phyloP scores from a whole-genome alignment of 2,797 vertebrate genomes.

The Sebastes minor region DNA sequence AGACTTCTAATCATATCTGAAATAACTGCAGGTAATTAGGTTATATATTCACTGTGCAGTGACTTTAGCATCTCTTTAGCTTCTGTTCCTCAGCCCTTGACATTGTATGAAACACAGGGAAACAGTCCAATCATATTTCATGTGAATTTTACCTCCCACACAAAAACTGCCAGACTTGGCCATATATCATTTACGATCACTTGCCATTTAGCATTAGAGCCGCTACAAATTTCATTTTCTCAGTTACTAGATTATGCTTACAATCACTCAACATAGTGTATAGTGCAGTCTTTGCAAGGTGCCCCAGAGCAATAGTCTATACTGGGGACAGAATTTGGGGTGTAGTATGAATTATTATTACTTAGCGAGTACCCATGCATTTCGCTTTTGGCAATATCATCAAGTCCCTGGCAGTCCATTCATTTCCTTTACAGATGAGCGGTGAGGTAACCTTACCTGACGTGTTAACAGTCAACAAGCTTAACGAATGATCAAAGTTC shows the following conservation, averaged over 20 bases:
- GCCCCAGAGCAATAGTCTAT: not conserved
- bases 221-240: constrained; percentile 40
- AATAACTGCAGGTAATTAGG: not conserved
- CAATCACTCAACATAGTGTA: constrained; percentile 14
- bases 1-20: too few relatives aligned
- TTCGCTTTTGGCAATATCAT: constrained; percentile 2
- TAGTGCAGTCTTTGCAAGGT: not conserved
- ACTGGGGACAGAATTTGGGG: not conserved
- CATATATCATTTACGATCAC: constrained; percentile 29
- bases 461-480: constrained; percentile 8
- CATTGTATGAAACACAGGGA: not conserved
- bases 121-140: constrained; percentile 27
- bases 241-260: constrained; percentile 19
- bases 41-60: not conserved
- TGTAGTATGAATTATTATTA: constrained; percentile 20
- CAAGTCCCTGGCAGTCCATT: not conserved
- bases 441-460: not conserved
- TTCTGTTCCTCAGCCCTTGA: not conserved
- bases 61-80: not conserved
- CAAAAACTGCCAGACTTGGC: constrained; percentile 29
- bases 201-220: constrained; percentile 39
- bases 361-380: not conserved
- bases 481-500: constrained; percentile 6
- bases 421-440: not conserved
- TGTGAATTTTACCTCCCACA: constrained; percentile 33